These are phyloP conservation scores for Amyelois transitella DNA, from an alignment of 1,140 invertebrate species.

Conservation along the genomic window DNA sequence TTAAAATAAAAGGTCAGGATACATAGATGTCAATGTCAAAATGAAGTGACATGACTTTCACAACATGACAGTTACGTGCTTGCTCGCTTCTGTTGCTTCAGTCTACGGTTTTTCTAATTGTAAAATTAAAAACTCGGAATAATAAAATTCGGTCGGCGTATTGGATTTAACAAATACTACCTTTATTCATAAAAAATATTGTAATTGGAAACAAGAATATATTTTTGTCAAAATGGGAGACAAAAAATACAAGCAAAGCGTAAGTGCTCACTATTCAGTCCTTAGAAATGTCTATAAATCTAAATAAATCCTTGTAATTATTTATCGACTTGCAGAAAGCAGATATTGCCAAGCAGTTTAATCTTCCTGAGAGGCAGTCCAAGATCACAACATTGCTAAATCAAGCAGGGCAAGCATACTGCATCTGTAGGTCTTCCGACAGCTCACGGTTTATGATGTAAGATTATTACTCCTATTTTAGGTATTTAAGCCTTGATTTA, in stretches of 20 bases:
- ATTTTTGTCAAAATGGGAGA: slow-evolving; percentile 40
- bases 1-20: too few species aligned
- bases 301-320: background rate
- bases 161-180: too few species aligned
- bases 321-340: slow-evolving; percentile 79
- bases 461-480: slow-evolving; percentile 43
- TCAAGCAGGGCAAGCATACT: slow-evolving; percentile 93
- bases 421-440: slow-evolving; percentile 94
- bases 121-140: too few species aligned
- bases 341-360: slow-evolving; percentile 92
- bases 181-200: too few species aligned
- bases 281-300: background rate
- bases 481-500: too few species aligned
- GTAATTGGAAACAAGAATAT: too few species aligned
- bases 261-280: slow-evolving; percentile 26
- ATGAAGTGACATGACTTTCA: too few species aligned
- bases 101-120: too few species aligned
- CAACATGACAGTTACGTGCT: too few species aligned
- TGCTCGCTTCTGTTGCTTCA: too few species aligned
- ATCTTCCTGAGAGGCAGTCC: slow-evolving; percentile 91
- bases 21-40: too few species aligned
- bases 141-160: too few species aligned
- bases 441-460: slow-evolving; percentile 97
- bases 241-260: slow-evolving; percentile 58
- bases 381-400: slow-evolving; percentile 92